Base-by-base conservation (phyloP, 2,888 invertebrate species). In the Syrphus vitripennis region DNA sequence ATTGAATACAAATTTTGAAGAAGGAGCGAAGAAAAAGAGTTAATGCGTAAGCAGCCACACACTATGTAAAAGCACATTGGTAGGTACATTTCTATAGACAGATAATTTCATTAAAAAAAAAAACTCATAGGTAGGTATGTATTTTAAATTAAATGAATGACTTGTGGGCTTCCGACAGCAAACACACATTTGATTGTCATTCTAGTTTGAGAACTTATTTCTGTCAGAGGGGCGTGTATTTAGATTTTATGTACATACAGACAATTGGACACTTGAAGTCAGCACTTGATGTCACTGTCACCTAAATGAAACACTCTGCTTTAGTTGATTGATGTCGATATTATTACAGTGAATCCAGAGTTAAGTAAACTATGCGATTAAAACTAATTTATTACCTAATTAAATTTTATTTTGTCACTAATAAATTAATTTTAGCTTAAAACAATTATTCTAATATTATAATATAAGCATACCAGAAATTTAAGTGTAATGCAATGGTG, bases 91-190 rank as follows among this genome's bases (percentile, higher is more conserved):
- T 21, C 21, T 9, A 34, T 42, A 0, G 42, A 63, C 29, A 42
- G 16, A 65, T 45, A 48, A 65, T 65, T 45, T 45, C 45, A 65
- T 65, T 31, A 45, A 6, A 55, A 74, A 61, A n/a, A n/a, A n/a
- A n/a, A n/a, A n/a, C n/a, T n/a, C n/a, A n/a, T n/a, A n/a, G n/a
- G n/a, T 31, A 63, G 59, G 45, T 16, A 2, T 29, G 16, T n/a
- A 14, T 12, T 70, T 84, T 7, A 14, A 50, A 48, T 82, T 72
- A 71, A 81, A 74, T 82, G 82, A 81, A 82, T 86, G 86, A 78
- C 82, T 78, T 74, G 74, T 78, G 70, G 63, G 74, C 82, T 82
- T 77, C 82, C 82, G 86, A 86, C 82, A 86, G 86, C 81, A 74
- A 86, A 82, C 86, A 82, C 69, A 29, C 82, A 78, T 72, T 72